Conservation (phyloP, 2,113 vertebrate genomes). For the Oceanites oceanicus region DNA sequence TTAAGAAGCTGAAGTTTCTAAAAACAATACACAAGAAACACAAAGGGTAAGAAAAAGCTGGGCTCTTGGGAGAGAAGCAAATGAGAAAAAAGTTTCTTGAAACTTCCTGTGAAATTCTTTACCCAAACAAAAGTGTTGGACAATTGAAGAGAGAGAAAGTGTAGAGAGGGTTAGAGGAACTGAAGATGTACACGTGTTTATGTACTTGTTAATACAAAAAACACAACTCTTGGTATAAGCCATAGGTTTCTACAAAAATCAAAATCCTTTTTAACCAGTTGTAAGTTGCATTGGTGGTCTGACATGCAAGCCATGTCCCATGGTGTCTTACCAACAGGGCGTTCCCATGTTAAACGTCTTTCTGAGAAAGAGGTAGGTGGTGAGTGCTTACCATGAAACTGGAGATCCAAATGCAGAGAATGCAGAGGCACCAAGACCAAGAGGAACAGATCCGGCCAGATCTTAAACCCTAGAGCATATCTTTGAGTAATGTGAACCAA, state of each 20-base stretch:
- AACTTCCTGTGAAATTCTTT: not conserved
- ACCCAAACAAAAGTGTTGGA: not conserved
- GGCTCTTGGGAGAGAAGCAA: not conserved
- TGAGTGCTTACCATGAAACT: not conserved
- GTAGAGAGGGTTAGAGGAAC: not conserved
- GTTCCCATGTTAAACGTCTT: not conserved
- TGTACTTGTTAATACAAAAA: not conserved
- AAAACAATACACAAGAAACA: conserved; percentile 25
- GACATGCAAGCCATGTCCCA: not conserved
- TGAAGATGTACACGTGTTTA: not conserved
- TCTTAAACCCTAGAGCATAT: not conserved
- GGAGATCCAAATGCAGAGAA: not conserved
- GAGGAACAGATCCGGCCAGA: not conserved
- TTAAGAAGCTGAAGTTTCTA: conserved; percentile 28
- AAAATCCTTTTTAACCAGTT: not conserved
- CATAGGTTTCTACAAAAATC: not conserved
- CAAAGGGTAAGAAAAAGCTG: not conserved
- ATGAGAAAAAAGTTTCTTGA: not conserved
- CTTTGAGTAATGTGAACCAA: not conserved
- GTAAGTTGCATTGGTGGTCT: not conserved
- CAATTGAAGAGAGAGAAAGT: not conserved
- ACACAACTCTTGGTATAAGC: not conserved
- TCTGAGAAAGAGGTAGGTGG: not conserved
- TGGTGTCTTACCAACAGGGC: not conserved
- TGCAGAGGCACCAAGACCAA: not conserved